phyloP scores from a whole-genome alignment of 2,113 vertebrate genomes.

The Artemisiospiza belli region DNA sequence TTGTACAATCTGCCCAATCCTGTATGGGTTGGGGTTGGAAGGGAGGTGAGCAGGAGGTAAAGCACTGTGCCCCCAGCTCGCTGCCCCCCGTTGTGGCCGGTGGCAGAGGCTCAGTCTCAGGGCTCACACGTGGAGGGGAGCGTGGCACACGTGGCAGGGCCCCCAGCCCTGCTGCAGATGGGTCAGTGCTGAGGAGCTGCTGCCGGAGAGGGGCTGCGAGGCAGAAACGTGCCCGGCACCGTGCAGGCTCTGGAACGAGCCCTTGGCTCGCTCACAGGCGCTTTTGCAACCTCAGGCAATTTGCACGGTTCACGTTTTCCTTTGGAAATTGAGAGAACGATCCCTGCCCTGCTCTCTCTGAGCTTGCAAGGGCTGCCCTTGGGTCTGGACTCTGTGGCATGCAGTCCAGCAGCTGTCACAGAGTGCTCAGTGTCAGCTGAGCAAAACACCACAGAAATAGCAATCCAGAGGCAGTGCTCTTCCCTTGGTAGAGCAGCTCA shows the following conservation, averaged over 20 bases:
- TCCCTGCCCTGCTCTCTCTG: not conserved
- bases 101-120: not conserved
- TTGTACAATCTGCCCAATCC: not conserved
- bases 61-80: not conserved
- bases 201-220: not conserved
- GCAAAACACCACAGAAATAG: not conserved
- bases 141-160: not conserved
- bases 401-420: not conserved
- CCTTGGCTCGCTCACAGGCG: not conserved
- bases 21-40: not conserved
- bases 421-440: not conserved
- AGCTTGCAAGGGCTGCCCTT: not conserved
- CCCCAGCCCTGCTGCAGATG: not conserved
- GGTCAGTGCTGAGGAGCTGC: not conserved
- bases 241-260: not conserved
- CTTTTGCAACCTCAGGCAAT: not conserved
- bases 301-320: not conserved
- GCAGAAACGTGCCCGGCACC: not conserved
- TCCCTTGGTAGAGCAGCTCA: rapidly evolving
- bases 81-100: not conserved
- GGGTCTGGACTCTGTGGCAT: not conserved
- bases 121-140: not conserved
- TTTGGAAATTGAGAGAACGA: not conserved
- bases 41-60: not conserved
- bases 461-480: not conserved